Evolutionary conservation across 2,888 invertebrate species (phyloP), one percentile per base, ranked within the genome.

Genomic region (Cerceris ruficornis): DNA sequence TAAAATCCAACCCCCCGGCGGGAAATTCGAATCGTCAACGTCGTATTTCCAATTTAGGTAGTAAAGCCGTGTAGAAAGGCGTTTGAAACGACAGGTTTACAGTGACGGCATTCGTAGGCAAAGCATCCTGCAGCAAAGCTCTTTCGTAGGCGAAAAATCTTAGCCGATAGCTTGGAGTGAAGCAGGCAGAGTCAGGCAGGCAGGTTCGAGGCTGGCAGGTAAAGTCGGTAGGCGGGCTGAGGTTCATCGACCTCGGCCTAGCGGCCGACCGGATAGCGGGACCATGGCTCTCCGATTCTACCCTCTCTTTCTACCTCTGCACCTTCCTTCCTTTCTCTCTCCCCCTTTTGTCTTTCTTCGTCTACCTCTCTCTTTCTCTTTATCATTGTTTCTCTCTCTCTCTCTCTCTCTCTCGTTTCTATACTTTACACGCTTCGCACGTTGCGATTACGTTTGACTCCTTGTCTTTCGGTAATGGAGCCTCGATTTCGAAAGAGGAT

Each of bases 201-300:
- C 76, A 75, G 84, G 81, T 81, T 82, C 84, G 83, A 86, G 76
- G 83, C 77, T 85, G 87, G 88, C 90, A 91, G 89, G 91, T 91
- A 90, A 90, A 90, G 91, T 90, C 91, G 91, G 92, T 91, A 92
- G 92, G 92, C 92, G 91, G 91, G 88, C 91, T 86, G 84, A 88
- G 89, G 91, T 92, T 92, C 92, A 89, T 90, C 87, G 89, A 90
- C 91, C 91, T 89, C 90, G 88, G 88, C 88, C 90, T 92, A 92
- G 92, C 92, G 92, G 92, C 89, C 91, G 90, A 91, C 91, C 92
- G 91, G 89, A 92, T 92, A 92, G 92, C 92, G 92, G 92, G 92
- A 92, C 90, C 90, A 89, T 90, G 90, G 89, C 90, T 91, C 91
- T 90, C 90, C 88, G 89, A 89, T 89, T 91, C 89, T 88, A 90